These are phyloP conservation scores for Ephialtes manifestator DNA, from an alignment of 2,888 invertebrate species.

Conservation along the genomic window DNA sequence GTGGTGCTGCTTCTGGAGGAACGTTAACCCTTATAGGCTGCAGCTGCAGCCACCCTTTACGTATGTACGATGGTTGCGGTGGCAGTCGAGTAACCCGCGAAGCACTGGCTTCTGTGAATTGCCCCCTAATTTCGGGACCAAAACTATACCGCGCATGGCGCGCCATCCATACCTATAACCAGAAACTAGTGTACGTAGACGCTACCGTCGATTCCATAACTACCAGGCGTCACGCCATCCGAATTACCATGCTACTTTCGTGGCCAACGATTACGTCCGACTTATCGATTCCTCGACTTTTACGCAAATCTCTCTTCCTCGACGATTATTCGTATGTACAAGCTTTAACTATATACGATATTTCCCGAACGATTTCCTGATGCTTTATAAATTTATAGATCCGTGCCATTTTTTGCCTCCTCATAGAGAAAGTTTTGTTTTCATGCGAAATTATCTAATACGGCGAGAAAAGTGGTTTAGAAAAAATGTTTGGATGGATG, in stretches of 20 bases:
- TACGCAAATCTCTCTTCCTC: constrained; percentile 19
- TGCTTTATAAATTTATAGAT: constrained; percentile 23
- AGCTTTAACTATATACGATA: constrained; percentile 16
- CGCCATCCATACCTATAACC: constrained; percentile 53
- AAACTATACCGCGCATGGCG: constrained; percentile 61
- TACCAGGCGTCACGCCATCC: constrained; percentile 81
- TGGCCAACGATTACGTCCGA: constrained; percentile 72
- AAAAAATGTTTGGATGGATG: too few relatives aligned
- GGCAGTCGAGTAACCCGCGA: constrained; percentile 65
- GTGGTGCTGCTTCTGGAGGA: constrained; percentile 36
- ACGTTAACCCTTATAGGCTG: constrained; percentile 65
- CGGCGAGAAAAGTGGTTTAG: too few relatives aligned
- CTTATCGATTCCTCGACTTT: constrained; percentile 76
- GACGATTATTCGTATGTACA: neutral
- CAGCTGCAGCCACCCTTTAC: constrained; percentile 52
- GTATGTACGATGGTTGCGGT: constrained; percentile 51
- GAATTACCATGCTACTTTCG: constrained; percentile 81
- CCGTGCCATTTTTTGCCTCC: too few relatives aligned
- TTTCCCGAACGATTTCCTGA: constrained; percentile 46
- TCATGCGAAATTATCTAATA: too few relatives aligned
- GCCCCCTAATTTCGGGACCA: constrained; percentile 81
- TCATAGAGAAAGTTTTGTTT: too few relatives aligned
- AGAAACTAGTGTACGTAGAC: constrained; percentile 46
- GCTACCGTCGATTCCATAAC: constrained; percentile 74
- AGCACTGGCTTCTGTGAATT: constrained; percentile 77